Percentiles rank a stretch among this genome's conserved stretches.
Evolutionary conservation across 92 coral and sea anemone species (phyloP).

Genomic region (Galaxea fascicularis): DNA sequence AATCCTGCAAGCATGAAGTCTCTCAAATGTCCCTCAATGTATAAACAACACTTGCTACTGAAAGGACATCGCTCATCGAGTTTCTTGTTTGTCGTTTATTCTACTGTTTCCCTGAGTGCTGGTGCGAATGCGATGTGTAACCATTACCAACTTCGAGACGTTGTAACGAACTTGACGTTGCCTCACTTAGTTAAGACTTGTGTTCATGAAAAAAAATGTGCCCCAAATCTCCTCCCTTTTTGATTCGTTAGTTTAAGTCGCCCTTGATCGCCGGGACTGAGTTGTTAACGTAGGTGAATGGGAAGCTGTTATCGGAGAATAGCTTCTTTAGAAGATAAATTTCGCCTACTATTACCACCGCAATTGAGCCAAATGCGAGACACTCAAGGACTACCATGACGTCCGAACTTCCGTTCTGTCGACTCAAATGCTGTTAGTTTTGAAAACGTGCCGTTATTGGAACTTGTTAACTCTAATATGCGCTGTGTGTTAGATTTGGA

Average conservation of each 20-base stretch:
- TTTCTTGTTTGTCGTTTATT: no score
- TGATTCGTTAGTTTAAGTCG: constrained; percentile 16
- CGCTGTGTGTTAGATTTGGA: constrained; percentile 19
- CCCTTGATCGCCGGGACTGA: constrained; percentile 18
- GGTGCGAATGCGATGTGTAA: no score
- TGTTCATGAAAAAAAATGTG: no score
- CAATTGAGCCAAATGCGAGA: constrained; percentile 62
- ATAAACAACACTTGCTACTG: no score
- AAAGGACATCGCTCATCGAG: no score
- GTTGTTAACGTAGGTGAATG: constrained; percentile 6
- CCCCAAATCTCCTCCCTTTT: no score
- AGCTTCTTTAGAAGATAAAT: constrained; percentile 56
- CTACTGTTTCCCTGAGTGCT: no score
- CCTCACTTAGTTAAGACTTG: no score
- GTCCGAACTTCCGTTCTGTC: neutral
- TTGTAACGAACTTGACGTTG: no score
- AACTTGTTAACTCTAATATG: neutral
- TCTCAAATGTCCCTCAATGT: no score
- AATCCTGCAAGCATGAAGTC: neutral
- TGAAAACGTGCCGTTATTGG: neutral
- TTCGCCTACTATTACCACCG: constrained; percentile 45
- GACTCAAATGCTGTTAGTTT: neutral
- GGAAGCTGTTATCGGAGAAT: constrained; percentile 45
- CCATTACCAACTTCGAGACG: no score
- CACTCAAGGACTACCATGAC: constrained; percentile 60